Evolutionary conservation across 2,113 vertebrate species (phyloP), one percentile per base, ranked within the genome.

Genomic region (Ammodytes marinus): DNA sequence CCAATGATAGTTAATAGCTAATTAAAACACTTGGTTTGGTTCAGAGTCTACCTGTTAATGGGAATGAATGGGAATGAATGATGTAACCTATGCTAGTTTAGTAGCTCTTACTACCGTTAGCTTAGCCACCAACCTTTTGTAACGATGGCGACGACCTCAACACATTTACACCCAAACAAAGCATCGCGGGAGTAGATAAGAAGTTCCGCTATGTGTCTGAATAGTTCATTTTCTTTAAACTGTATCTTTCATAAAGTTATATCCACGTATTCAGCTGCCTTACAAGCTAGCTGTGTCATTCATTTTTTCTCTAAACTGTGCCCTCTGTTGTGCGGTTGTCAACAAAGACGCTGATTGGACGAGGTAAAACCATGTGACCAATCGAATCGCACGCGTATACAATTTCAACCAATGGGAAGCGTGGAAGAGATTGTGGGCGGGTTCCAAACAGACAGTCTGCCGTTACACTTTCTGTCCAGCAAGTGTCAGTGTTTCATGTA

Each of bases 121-220:
- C 77, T 83, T 46, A 69, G 66, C 77, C 4, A 82, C 88, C 52
- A 1, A 95, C 94, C 94, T 94, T 92, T 2, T 39, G 75, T 52
- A 93, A 72, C 43, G 79, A 87, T 45, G 11, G 0, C 17, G 87
- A 66, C 63, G 85, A 59, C 70, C 69, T 89, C 47, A 19, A 58
- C 53, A 27, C 46, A 10, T 74, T 82, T 0, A 55, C 39, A 3
- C 79, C 42, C 45, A 80, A 43, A 74, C 80, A 58, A 64, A 86
- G 13, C 93, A 94, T 93, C 52, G 1, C 49, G 8, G 2, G 15
- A 12, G 9, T 1, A 4, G 3, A 7, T 0, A 0, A 8, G 9
- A 14, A 4, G 27, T 15, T 5, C 0, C 0, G 0, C 57, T 65
- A 78, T 5, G 50, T 42, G 1, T 71, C 42, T 0, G 4, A 7